Evolutionary conservation across 35 echinoderm and acorn worm genomes (phyloP).

Genomic region (Diadema setosum): DNA sequence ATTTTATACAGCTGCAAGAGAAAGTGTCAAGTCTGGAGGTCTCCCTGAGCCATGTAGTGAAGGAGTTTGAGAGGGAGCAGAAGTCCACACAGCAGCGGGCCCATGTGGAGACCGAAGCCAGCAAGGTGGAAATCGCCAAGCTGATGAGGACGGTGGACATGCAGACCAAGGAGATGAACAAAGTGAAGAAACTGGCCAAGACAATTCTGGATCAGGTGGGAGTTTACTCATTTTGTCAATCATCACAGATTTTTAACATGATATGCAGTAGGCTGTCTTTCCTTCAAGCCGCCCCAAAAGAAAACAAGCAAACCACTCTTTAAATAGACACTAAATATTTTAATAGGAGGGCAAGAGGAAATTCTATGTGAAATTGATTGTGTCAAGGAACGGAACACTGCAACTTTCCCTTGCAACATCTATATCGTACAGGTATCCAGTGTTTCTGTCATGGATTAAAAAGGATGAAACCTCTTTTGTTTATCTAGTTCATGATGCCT

Average conservation of each 20-base stretch:
- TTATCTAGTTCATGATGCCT: no score
- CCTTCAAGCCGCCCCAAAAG: no score
- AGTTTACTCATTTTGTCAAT: neutral
- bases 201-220: conserved; percentile 91
- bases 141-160: conserved; percentile 89
- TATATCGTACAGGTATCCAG: no score
- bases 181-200: conserved; percentile 95
- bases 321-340: no score
- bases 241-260: conserved; percentile 80
- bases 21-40: conserved; percentile 82
- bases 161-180: conserved; percentile 96
- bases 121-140: conserved; percentile 95
- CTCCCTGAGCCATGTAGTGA: conserved; percentile 85
- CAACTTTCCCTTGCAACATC: no score
- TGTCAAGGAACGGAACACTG: no score
- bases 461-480: no score
- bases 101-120: conserved; percentile 67
- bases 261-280: no score
- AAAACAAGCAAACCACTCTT: no score
- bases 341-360: no score
- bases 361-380: no score
- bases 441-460: no score
- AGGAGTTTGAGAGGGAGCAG: conserved; percentile 91
- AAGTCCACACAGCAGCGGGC: conserved; percentile 59
- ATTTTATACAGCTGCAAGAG: conserved; percentile 63